A percentile compares a stretch with the other conserved stretches of the same genome.
These are phyloP conservation scores for Mobula birostris DNA, from an alignment of 2,113 vertebrate species.

Conservation along the genomic window DNA sequence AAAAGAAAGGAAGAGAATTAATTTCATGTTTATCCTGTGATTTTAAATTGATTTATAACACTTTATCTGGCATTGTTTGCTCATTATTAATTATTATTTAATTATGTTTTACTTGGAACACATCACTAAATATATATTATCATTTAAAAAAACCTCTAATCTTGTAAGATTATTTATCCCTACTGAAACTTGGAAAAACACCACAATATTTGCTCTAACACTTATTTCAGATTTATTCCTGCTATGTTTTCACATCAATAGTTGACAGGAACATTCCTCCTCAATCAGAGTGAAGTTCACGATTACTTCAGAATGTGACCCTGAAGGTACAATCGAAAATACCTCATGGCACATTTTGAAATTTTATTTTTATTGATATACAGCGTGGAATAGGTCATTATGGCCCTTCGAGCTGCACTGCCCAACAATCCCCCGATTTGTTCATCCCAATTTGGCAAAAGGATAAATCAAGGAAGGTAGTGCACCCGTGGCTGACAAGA, in stretches of 20 bases:
- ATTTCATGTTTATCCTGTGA: background rate
- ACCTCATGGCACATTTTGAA: no score
- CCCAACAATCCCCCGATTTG: no score
- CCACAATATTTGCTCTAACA: background rate
- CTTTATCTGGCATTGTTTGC: background rate
- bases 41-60: background rate
- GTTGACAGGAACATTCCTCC: background rate
- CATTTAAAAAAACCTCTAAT: background rate
- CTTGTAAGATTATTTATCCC: background rate
- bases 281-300: background rate
- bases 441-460: no score
- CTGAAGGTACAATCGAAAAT: background rate
- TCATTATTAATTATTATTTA: background rate
- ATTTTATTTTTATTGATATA: no score
- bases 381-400: no score
- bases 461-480: no score
- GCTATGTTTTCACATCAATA: background rate
- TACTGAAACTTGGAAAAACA: background rate
- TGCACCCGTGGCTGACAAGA: no score
- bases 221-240: background rate
- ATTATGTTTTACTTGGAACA: background rate
- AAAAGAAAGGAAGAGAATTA: background rate
- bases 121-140: background rate
- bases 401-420: no score
- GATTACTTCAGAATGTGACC: background rate